A percentile compares a stretch with the other conserved stretches of the same genome.
Evolutionary conservation across 2,888 invertebrate genomes (phyloP).

Genomic region (Pseudococcus jackbeardsleyi): DNA sequence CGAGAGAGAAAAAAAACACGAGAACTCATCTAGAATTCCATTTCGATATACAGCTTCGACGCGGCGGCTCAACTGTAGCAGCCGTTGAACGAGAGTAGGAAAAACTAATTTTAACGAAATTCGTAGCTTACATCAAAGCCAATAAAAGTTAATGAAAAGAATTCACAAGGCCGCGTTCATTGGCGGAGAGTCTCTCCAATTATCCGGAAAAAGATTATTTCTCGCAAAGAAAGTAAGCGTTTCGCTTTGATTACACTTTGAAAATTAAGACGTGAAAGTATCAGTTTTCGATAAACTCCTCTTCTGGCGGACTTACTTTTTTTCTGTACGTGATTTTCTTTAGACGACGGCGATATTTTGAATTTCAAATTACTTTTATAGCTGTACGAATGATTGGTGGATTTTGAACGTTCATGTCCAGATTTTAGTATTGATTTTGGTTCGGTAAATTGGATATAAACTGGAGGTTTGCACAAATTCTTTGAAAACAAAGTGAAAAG

Average conservation of each 20-base stretch:
- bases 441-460: too few relatives aligned
- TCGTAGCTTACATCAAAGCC: constrained; percentile 45
- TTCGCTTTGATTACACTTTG: constrained; percentile 44
- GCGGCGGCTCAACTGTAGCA: not conserved
- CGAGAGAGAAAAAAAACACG: too few relatives aligned
- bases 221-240: constrained; percentile 12
- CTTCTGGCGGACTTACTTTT: too few relatives aligned
- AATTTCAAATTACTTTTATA: too few relatives aligned
- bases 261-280: constrained; percentile 45
- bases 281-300: constrained; percentile 17
- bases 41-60: not conserved
- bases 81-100: not conserved
- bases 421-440: too few relatives aligned
- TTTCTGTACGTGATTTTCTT: too few relatives aligned
- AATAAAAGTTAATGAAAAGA: constrained; percentile 63
- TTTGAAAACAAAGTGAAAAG: too few relatives aligned
- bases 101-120: constrained; percentile 60
- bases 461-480: too few relatives aligned
- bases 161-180: constrained; percentile 28
- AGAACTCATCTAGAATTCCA: constrained; percentile 33
- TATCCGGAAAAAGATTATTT: constrained; percentile 34
- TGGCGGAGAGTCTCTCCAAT: constrained; percentile 31
- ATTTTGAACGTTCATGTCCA: too few relatives aligned
- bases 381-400: too few relatives aligned
- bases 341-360: too few relatives aligned